A percentile compares a stretch with the other conserved stretches of the same genome.
These are phyloP conservation scores for Centruroides sculpturatus DNA, from an alignment of 1,140 invertebrate genomes.

Conservation along the genomic window DNA sequence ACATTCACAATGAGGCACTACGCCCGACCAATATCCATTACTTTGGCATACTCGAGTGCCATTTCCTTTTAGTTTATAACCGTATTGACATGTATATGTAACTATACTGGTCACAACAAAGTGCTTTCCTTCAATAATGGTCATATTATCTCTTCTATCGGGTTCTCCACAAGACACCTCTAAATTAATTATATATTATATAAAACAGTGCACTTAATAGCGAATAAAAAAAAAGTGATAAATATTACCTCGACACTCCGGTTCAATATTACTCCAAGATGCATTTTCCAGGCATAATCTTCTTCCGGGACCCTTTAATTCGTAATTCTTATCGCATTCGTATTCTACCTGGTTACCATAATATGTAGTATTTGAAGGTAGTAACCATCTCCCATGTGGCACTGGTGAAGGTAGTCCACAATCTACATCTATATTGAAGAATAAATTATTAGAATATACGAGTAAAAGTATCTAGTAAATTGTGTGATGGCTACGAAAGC, in stretches of 20 bases:
- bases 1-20: slow-evolving; percentile 62
- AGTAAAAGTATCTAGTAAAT: background rate
- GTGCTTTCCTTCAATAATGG: slow-evolving; percentile 41
- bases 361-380: slow-evolving; percentile 41
- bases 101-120: slow-evolving; percentile 58
- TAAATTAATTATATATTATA: slow-evolving; percentile 2
- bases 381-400: slow-evolving; percentile 19
- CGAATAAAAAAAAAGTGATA: background rate
- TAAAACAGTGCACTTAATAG: background rate
- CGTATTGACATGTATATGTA: slow-evolving; percentile 63
- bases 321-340: slow-evolving; percentile 64
- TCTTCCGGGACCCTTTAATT: slow-evolving; percentile 40
- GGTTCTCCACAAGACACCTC: slow-evolving; percentile 19
- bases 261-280: slow-evolving; percentile 53
- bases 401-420: slow-evolving; percentile 20
- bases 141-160: slow-evolving; percentile 11
- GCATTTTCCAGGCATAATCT: slow-evolving; percentile 59
- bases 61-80: slow-evolving; percentile 64
- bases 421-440: slow-evolving; percentile 18
- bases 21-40: slow-evolving; percentile 67
- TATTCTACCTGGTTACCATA: slow-evolving; percentile 71
- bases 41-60: slow-evolving; percentile 55
- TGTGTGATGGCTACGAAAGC: background rate
- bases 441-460: background rate
- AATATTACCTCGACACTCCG: slow-evolving; percentile 50